Base-by-base conservation (phyloP, 2,888 invertebrate genomes). In the Cephus pulcher region DNA sequence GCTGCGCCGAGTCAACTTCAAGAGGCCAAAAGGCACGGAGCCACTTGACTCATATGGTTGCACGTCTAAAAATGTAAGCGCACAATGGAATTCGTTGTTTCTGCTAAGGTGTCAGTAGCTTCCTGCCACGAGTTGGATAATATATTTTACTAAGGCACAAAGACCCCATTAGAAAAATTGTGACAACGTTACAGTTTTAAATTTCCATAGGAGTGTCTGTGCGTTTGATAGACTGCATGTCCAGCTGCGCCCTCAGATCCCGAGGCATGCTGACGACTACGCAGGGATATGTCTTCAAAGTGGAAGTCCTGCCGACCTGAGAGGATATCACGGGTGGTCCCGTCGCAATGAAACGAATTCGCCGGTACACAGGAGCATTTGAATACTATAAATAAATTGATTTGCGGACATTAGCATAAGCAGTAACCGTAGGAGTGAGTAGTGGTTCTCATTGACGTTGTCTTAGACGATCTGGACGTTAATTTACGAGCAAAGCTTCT, bases 371-470 rank as follows among this genome's bases (percentile, higher is more conserved):
- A 79, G 81, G 82, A 87, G 87, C 88, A 88, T 88, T 88, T 87
- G 84, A 88, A 88, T 88, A 85, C 87, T 88, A 87, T 88, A 88
- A 88, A 88, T 88, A 87, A 88, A 88, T 88, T 88, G 88, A 87
- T 88, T 88, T 87, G 86, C 84, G 81, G 85, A 80, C 85, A 88
- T 88, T 88, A 88, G 87, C 88, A 88, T 88, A 88, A 88, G 86
- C 56, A 56, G 56, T 88, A 87, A 85, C 82, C 79, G 80, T 80
- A 80, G 80, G 56, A 73, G 68, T 73, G 35, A 73, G 37, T 73
- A 75, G 70, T 56, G 73, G 77, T 76, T 78, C 70, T 79, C 75
- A 34, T 76, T 78, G 80, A 79, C 75, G 78, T 78, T 75, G 82
- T 79, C 80, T 81, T 75, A 9, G 56, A 9, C 56, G 56, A 23